A percentile compares a stretch with the other conserved stretches of the same genome.
These are phyloP conservation scores for Unio delphinus DNA, from an alignment of 2,888 invertebrate species.

Conservation along the genomic window DNA sequence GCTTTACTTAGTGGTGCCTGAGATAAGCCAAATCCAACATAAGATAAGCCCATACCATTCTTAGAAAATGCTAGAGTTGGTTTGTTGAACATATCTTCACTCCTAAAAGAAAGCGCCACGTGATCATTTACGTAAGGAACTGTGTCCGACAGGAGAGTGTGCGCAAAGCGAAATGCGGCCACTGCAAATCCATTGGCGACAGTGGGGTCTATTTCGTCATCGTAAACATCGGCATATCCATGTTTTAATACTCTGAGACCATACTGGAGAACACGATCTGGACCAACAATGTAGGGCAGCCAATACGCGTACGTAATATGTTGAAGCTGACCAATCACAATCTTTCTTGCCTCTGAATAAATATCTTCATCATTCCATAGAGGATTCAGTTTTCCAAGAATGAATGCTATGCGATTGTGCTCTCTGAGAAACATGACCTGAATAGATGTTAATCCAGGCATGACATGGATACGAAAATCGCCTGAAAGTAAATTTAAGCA, in stretches of 20 bases:
- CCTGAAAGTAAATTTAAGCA: slow-evolving; percentile 72
- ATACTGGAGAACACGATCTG: slow-evolving; percentile 7
- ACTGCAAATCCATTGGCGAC: slow-evolving; percentile 91
- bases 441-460: slow-evolving; percentile 87
- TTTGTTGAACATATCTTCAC: too few species aligned
- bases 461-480: slow-evolving; percentile 88
- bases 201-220: slow-evolving; percentile 85
- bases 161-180: slow-evolving; percentile 93
- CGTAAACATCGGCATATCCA: slow-evolving; percentile 85
- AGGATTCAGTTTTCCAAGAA: slow-evolving; percentile 79
- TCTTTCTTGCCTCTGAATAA: slow-evolving; percentile 74
- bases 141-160: slow-evolving; percentile 84
- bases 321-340: slow-evolving; percentile 82
- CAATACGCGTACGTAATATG: slow-evolving; percentile 71
- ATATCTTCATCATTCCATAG: slow-evolving; percentile 83
- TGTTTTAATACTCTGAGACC: slow-evolving; percentile 78
- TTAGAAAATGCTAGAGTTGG: too few species aligned
- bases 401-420: slow-evolving; percentile 83
- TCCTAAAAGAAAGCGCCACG: too few species aligned
- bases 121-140: too few species aligned
- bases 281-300: slow-evolving; percentile 83
- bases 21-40: slow-evolving; percentile 28
- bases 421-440: slow-evolving; percentile 89
- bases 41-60: slow-evolving; percentile 17
- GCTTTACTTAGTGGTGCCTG: slow-evolving; percentile 30